A percentile compares a stretch with the other conserved stretches of the same genome.
phyloP scores from a whole-genome alignment of 2,888 invertebrate genomes.

The Omphaloscelis lunosa region DNA sequence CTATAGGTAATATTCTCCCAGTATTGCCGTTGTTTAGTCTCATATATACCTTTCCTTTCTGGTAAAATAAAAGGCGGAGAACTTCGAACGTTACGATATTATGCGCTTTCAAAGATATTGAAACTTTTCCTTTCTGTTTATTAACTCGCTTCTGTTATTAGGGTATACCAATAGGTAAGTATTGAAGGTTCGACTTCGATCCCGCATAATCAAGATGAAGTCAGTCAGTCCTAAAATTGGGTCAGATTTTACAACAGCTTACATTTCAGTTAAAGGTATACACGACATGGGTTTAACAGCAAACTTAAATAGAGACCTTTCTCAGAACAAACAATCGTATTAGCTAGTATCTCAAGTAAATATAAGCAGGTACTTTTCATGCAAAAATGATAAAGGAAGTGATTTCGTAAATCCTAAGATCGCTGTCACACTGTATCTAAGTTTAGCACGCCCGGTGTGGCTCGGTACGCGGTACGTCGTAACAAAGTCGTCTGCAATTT shows the following conservation, averaged over 20 bases:
- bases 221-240: slow-evolving; percentile 35
- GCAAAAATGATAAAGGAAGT: neutral
- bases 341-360: neutral
- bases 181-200: slow-evolving; percentile 33
- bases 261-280: slow-evolving; percentile 29
- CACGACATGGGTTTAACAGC: neutral
- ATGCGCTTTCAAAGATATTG: slow-evolving; percentile 62
- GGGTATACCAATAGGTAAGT: slow-evolving; percentile 40
- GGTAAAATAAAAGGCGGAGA: slow-evolving; percentile 46
- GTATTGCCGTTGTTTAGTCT: slow-evolving; percentile 49
- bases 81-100: slow-evolving; percentile 54
- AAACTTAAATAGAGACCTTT: neutral
- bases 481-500: slow-evolving; percentile 81
- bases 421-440: slow-evolving; percentile 8
- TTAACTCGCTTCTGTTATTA: slow-evolving; percentile 44
- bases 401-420: slow-evolving; percentile 11
- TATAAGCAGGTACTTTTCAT: neutral
- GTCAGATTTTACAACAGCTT: slow-evolving; percentile 34
- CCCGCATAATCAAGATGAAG: slow-evolving; percentile 27
- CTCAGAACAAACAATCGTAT: neutral
- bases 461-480: slow-evolving; percentile 65
- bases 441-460: slow-evolving; percentile 45
- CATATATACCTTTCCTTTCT: slow-evolving; percentile 49
- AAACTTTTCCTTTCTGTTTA: slow-evolving; percentile 60
- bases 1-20: slow-evolving; percentile 35